A percentile compares a stretch with the other conserved stretches of the same genome.
Conservation (phyloP, 2,113 vertebrate species). For the Monopterus albus region DNA sequence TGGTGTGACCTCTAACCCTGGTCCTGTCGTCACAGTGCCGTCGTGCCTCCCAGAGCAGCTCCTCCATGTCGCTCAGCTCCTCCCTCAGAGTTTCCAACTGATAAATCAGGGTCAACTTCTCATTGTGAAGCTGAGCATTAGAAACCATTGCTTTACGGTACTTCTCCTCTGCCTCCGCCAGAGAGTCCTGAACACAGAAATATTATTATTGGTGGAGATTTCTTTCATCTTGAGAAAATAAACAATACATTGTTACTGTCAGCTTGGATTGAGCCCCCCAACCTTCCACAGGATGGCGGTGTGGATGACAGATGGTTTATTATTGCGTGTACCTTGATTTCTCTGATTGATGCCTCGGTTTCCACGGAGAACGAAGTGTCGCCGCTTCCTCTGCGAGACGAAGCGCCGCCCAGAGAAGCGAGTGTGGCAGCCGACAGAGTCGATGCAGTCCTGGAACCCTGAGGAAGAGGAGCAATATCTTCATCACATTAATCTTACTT, state of each 20-base stretch:
- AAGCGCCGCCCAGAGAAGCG: constrained; percentile 90
- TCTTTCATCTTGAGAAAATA: no score
- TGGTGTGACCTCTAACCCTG: constrained; percentile 78
- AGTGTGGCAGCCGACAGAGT: constrained; percentile 91
- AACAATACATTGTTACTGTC: no score
- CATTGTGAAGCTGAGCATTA: constrained; percentile 95
- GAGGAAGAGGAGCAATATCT: constrained; percentile 1
- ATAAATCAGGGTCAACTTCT: constrained; percentile 93
- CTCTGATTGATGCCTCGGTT: constrained; percentile 92
- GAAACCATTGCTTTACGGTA: constrained; percentile 95
- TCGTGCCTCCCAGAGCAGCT: constrained; percentile 88
- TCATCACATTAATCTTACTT: background rate
- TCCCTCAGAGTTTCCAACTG: constrained; percentile 93
- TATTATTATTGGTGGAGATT: background rate
- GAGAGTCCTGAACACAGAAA: constrained; percentile 84
- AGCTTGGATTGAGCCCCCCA: no score
- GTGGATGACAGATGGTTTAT: no score
- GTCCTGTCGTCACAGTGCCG: constrained; percentile 83
- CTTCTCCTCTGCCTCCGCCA: constrained; percentile 89
- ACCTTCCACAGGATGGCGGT: no score
- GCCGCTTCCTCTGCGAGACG: constrained; percentile 91
- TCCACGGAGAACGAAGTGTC: constrained; percentile 92
- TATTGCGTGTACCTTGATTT: constrained; percentile 96
- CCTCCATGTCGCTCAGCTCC: constrained; percentile 88
- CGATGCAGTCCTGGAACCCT: constrained; percentile 88